Conservation (phyloP, 2,797 vertebrate species). For the Channa striata region DNA sequence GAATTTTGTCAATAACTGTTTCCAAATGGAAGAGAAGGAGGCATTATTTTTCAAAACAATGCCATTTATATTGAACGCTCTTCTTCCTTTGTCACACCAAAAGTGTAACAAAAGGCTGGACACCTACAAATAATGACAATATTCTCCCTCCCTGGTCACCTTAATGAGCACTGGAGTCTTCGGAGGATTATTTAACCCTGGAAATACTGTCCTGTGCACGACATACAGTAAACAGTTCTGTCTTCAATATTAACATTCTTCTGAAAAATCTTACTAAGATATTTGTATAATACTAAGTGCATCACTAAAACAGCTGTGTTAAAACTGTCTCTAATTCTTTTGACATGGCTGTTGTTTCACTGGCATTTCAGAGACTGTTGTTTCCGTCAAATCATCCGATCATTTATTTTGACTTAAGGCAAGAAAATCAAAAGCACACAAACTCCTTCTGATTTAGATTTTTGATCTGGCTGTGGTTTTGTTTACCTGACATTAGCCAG, state of each 20-base stretch:
- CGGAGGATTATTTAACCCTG: not conserved
- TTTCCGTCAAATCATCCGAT: not conserved
- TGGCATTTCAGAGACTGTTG: not conserved
- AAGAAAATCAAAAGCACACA: not conserved
- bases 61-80: not conserved
- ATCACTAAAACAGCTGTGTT: no score
- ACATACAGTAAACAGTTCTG: not conserved
- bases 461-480: not conserved
- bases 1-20: not conserved
- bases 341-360: not conserved
- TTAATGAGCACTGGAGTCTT: no score
- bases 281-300: no score
- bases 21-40: not conserved
- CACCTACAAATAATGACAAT: not conserved
- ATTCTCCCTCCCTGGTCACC: not conserved
- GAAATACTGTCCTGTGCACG: not conserved
- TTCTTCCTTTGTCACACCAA: not conserved
- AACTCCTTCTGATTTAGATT: not conserved
- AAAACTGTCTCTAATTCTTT: not conserved
- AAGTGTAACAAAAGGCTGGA: not conserved
- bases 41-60: not conserved
- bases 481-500: conserved; percentile 95
- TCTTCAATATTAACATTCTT: no score
- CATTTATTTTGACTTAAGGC: no score
- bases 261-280: no score